Conservation (phyloP, 1,140 invertebrate genomes). For the Bacillus rossius region DNA sequence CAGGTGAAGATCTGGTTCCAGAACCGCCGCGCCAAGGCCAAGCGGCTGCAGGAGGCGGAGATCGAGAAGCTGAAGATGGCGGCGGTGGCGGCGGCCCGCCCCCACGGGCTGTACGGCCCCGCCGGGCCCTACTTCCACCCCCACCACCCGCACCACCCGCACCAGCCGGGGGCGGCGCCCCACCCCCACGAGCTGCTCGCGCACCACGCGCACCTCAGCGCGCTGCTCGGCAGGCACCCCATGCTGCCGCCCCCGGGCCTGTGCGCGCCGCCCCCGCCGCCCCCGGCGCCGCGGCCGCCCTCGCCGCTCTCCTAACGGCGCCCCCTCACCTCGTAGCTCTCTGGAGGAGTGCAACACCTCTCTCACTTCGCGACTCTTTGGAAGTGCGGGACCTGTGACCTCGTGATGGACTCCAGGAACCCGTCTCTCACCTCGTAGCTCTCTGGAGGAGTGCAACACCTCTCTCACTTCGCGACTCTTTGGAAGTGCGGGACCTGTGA, state of each 20-base stretch:
- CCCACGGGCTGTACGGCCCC: conserved; percentile 25
- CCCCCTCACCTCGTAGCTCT: background rate
- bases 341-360: too few species aligned
- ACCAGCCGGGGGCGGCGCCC: background rate
- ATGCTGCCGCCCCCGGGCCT: background rate
- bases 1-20: conserved; percentile 98
- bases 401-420: too few species aligned
- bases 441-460: too few species aligned
- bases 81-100: conserved; percentile 44
- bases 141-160: conserved; percentile 10
- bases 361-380: too few species aligned
- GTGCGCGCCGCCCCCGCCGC: conserved; percentile 1
- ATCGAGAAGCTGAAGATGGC: conserved; percentile 84
- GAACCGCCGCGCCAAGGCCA: conserved; percentile 91
- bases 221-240: conserved; percentile 15
- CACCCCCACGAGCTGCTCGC: background rate
- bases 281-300: background rate
- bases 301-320: background rate
- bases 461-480: too few species aligned
- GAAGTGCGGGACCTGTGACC: too few species aligned
- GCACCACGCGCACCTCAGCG: conserved; percentile 9
- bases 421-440: background rate
- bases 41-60: conserved; percentile 91
- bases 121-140: background rate
- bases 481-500: too few species aligned